phyloP scores from a whole-genome alignment of 2,888 invertebrate species.

The Oxycera nigricornis region DNA sequence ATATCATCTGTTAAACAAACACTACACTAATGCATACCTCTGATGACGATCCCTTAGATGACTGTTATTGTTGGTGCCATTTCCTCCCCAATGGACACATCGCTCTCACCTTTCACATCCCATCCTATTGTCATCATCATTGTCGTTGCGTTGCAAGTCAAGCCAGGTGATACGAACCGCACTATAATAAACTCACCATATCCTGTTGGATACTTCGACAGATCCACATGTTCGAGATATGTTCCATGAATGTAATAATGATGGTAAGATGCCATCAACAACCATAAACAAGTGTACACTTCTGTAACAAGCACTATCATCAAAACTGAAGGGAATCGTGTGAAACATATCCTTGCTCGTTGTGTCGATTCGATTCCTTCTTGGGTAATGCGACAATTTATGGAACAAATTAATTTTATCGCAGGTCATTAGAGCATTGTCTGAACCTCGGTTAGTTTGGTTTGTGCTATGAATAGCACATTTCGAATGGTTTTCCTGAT shows the following conservation, averaged over 20 bases:
- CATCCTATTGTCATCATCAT: too few species aligned
- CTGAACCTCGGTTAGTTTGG: conserved; percentile 14
- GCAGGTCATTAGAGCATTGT: conserved; percentile 40
- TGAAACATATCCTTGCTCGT: background rate
- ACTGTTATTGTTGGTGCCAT: too few species aligned
- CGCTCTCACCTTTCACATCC: too few species aligned
- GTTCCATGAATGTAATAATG: conserved; percentile 8
- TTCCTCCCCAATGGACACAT: too few species aligned
- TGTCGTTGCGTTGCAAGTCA: too few species aligned
- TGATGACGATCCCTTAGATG: too few species aligned
- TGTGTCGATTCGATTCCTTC: background rate
- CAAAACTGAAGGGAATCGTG: background rate
- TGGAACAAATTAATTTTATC: conserved; percentile 39
- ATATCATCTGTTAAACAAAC: too few species aligned
- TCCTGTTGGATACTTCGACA: background rate
- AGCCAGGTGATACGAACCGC: conserved; percentile 11
- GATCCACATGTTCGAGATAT: background rate
- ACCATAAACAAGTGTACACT: conserved; percentile 31
- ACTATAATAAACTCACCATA: background rate
- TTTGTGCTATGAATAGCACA: background rate
- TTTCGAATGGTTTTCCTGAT: background rate
- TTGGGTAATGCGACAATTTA: conserved; percentile 35
- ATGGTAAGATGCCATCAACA: conserved; percentile 38
- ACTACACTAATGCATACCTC: too few species aligned
- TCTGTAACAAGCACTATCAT: conserved; percentile 4